Evolutionary conservation across 2,113 vertebrate genomes (phyloP), one percentile per base, ranked within the genome.

Genomic region (Gobius niger): DNA sequence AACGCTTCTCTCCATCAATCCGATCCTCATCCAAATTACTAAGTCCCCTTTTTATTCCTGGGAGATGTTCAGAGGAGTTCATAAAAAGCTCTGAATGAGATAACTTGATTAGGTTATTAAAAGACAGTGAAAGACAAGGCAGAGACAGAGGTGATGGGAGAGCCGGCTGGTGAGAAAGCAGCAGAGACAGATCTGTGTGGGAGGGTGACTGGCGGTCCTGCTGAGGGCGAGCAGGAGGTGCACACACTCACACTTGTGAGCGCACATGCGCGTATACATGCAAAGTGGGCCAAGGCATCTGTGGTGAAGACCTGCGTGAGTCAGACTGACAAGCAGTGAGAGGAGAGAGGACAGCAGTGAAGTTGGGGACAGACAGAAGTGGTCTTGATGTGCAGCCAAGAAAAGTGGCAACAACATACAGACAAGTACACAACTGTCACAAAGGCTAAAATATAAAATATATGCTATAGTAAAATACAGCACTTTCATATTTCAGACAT

Each of bases 341-440:
- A 76, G 68, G 49, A 50, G 73, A 53, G 70, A 81, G 56, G 54
- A 65, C 63, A 15, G 73, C 63, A 66, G 79, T 68, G 63, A 77
- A 65, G 67, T 44, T 9, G 9, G 61, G 44, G 11, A 76, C 65
- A 82, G 63, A 47, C 80, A 76, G 73, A 70, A 80, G 73, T 57
- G 83, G 83, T 87, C 83, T 85, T 76, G 83, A 90, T 88, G 78
- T 86, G 79, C 83, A 70, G 86, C 87, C 86, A 88, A 77, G 14
- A 76, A 87, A 83, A 67, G 73, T 71, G 65, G 76, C 66, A 73
- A n/a, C 61, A 76, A 70, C 71, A 24, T 63, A 24, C 44, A 56
- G 52, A 44, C 60, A 67, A 61, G 56, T 61, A 73, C 68, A 73
- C 11, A 67, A 81, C 76, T 73, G 44, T 57, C 40, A 66, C 67